phyloP scores from a whole-genome alignment of 2,888 invertebrate genomes.

The Noctua fimbriata region DNA sequence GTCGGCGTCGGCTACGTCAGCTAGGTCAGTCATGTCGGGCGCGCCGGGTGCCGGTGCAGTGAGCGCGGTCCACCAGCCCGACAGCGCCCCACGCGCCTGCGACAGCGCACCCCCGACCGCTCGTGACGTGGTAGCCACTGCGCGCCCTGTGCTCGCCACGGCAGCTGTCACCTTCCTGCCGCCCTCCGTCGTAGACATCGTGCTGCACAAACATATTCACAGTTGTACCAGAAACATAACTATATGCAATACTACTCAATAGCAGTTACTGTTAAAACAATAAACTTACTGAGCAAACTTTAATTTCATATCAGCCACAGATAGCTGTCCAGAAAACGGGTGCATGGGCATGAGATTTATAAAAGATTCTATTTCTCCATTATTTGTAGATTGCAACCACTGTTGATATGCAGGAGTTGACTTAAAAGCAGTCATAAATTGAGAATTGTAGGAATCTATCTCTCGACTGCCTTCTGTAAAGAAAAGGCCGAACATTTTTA shows the following conservation, averaged over 20 bases:
- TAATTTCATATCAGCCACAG: conserved; percentile 98
- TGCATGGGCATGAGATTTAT: conserved; percentile 95
- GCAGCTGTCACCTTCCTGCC: conserved; percentile 98
- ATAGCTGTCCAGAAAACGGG: conserved; percentile 98
- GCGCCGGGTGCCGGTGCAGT: conserved; percentile 74
- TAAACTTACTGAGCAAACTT: conserved; percentile 96
- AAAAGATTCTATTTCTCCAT: conserved; percentile 92
- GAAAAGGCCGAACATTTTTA: conserved; percentile 8
- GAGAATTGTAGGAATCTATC: conserved; percentile 96
- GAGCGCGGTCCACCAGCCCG: conserved; percentile 95
- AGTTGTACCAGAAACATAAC: neutral
- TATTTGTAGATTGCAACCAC: conserved; percentile 93
- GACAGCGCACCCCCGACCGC: conserved; percentile 94
- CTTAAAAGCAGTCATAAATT: conserved; percentile 96
- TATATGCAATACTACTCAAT: neutral
- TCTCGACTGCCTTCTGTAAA: conserved; percentile 94
- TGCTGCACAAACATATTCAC: conserved; percentile 89
- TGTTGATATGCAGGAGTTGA: conserved; percentile 96
- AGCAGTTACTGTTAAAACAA: neutral
- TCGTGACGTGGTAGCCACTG: conserved; percentile 92
- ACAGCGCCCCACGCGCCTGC: conserved; percentile 96
- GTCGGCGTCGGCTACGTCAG: neutral
- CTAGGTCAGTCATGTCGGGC: conserved; percentile 7
- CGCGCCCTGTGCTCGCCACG: conserved; percentile 97
- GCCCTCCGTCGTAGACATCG: conserved; percentile 98